A percentile compares a stretch with the other conserved stretches of the same genome.
phyloP scores from a whole-genome alignment of 2,888 invertebrate genomes.

The Sclerodermus sp. region DNA sequence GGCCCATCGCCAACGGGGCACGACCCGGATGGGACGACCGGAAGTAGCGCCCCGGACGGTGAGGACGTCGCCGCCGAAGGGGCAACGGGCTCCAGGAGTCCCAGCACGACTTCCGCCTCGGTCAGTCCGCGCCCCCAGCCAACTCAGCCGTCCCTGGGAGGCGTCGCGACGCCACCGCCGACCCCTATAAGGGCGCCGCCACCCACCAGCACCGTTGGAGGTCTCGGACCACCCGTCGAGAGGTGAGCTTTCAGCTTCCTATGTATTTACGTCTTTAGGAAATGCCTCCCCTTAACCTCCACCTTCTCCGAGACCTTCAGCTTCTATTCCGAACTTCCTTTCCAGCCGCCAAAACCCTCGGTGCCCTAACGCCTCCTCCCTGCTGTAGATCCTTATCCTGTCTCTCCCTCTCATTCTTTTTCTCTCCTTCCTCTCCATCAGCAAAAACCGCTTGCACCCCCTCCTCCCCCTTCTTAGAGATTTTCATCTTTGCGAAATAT shows the following conservation, averaged over 20 bases:
- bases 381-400: too few relatives aligned
- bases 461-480: too few relatives aligned
- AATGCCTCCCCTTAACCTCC: conserved; percentile 34
- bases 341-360: too few relatives aligned
- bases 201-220: conserved; percentile 39
- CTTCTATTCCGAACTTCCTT: too few relatives aligned
- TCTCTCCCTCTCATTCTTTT: too few relatives aligned
- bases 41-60: conserved; percentile 39
- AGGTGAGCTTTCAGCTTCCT: conserved; percentile 50
- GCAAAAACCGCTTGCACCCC: too few relatives aligned
- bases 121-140: conserved; percentile 54
- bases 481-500: too few relatives aligned
- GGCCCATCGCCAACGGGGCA: conserved; percentile 44
- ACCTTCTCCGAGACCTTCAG: too few relatives aligned
- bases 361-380: too few relatives aligned
- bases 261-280: conserved; percentile 53
- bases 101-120: conserved; percentile 55
- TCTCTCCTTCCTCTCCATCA: too few relatives aligned
- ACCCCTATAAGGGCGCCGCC: conserved; percentile 46
- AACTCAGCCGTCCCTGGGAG: conserved; percentile 64
- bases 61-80: conserved; percentile 41
- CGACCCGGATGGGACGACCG: conserved; percentile 39
- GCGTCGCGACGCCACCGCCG: conserved; percentile 64
- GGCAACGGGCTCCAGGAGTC: conserved; percentile 47
- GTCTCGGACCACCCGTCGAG: conserved; percentile 48